These are phyloP conservation scores for Thaumatotibia leucotreta DNA, from an alignment of 1,140 invertebrate species.

Conservation along the genomic window DNA sequence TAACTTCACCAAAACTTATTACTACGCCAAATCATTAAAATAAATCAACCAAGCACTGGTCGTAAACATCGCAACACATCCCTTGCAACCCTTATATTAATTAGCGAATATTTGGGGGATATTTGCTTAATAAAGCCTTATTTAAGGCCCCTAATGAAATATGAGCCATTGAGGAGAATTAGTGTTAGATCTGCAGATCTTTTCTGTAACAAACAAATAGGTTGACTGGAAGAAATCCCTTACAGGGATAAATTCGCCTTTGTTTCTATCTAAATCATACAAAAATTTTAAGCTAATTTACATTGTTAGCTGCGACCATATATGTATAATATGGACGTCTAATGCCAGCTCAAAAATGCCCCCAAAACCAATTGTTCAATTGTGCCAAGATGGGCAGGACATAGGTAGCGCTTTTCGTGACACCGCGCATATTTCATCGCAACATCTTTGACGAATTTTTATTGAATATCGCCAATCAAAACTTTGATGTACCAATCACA, in stretches of 20 bases:
- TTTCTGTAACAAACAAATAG: neutral
- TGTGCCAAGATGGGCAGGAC: no score
- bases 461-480: no score
- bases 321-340: no score
- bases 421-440: no score
- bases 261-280: no score
- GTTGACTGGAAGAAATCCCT: neutral
- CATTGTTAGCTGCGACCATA: no score
- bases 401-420: no score
- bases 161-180: conserved; percentile 65
- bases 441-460: no score
- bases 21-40: neutral
- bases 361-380: no score
- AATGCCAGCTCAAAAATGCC: no score
- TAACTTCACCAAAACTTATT: conserved; percentile 3
- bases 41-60: neutral
- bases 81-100: conserved; percentile 64
- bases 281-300: neutral
- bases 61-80: conserved; percentile 16
- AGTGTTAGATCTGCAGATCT: neutral
- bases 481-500: no score
- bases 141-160: conserved; percentile 70
- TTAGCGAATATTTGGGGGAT: conserved; percentile 72
- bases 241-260: neutral
- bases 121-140: conserved; percentile 74